Percentiles rank a stretch among this genome's conserved stretches.
Conservation (phyloP, 2,888 invertebrate genomes). For the Itoplectis maculator region DNA sequence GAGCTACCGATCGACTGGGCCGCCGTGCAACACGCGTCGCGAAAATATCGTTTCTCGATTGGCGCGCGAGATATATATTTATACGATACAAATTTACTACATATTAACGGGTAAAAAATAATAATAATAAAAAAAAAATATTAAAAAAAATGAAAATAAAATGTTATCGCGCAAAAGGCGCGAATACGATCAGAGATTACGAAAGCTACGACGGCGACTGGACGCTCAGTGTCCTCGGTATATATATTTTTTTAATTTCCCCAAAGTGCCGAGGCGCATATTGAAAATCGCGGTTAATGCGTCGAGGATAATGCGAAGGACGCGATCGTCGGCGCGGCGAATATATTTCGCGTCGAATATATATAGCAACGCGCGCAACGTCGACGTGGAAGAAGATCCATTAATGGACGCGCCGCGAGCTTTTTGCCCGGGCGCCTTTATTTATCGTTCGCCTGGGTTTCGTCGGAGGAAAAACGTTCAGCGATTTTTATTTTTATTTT, state of each 20-base stretch:
- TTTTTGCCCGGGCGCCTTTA: slow-evolving; percentile 44
- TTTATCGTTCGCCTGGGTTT: slow-evolving; percentile 51
- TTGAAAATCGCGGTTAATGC: slow-evolving; percentile 50
- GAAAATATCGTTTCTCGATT: slow-evolving; percentile 37
- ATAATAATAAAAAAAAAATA: background rate
- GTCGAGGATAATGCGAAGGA: slow-evolving; percentile 35
- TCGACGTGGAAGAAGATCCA: slow-evolving; percentile 3
- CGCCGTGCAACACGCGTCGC: slow-evolving; percentile 36
- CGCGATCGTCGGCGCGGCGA: background rate
- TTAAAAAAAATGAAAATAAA: slow-evolving; percentile 3
- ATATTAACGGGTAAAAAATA: background rate
- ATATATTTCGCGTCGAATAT: background rate
- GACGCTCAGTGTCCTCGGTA: background rate
- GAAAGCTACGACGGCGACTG: background rate
- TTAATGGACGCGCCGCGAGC: slow-evolving; percentile 51
- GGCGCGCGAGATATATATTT: slow-evolving; percentile 7
- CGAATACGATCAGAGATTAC: slow-evolving; percentile 13
- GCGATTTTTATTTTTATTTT: background rate
- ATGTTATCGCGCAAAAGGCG: background rate
- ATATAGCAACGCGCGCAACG: slow-evolving; percentile 14
- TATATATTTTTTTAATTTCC: background rate
- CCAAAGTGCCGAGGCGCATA: slow-evolving; percentile 31
- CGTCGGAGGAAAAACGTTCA: slow-evolving; percentile 17
- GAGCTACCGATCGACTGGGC: slow-evolving; percentile 34
- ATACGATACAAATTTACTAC: slow-evolving; percentile 10